These are phyloP conservation scores for Peromyscus maniculatus DNA, from an alignment of 2,113 vertebrate genomes.

Conservation along the genomic window DNA sequence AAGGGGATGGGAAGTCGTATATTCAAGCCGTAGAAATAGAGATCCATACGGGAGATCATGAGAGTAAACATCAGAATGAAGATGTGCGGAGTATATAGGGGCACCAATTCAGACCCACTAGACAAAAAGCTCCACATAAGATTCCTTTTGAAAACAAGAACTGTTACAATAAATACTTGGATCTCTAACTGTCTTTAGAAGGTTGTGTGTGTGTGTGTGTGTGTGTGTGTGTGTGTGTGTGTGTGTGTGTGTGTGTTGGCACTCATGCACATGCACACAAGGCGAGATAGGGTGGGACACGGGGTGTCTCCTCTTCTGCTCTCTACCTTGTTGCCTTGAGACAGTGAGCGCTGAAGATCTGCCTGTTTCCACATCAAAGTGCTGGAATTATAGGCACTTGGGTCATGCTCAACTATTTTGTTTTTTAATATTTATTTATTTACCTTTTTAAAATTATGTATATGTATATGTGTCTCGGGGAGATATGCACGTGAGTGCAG, in stretches of 20 bases:
- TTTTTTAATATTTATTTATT: no score
- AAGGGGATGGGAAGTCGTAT: neutral
- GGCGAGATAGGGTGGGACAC: neutral
- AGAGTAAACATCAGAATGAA: neutral
- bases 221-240: neutral
- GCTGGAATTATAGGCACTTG: no score
- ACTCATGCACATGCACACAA: neutral
- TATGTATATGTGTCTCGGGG: no score
- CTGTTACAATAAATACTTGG: neutral
- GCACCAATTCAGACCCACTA: neutral
- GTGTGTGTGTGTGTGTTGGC: neutral
- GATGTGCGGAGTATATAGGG: neutral
- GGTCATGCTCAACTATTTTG: no score
- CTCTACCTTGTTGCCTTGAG: neutral
- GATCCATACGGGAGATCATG: neutral
- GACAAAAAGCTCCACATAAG: neutral
- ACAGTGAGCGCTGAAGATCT: neutral
- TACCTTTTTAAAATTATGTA: no score
- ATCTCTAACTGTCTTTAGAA: neutral
- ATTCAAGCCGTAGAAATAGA: neutral
- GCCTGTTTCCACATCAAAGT: neutral
- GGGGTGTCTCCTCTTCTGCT: neutral
- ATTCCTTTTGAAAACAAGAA: neutral
- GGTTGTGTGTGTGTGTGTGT: neutral
- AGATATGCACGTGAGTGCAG: no score